Base-by-base conservation (phyloP, 1,140 invertebrate genomes). In the Drosophila jambulina region DNA sequence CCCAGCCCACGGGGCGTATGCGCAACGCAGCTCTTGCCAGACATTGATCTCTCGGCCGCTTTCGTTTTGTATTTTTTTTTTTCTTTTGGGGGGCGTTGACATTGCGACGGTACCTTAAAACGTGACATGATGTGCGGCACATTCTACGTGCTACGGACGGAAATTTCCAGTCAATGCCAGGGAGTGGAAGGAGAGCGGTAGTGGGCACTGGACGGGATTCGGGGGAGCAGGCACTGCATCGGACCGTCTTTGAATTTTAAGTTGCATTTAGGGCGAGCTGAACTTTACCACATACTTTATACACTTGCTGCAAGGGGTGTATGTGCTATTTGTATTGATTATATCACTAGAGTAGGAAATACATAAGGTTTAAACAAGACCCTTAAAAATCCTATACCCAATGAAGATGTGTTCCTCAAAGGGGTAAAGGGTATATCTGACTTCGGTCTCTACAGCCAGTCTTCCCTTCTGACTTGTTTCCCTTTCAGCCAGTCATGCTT, bases 111-210 rank as follows among this genome's bases (percentile, higher is more conserved):
- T 77, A 60, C 65, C 43, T 81, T 25, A 61, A 48, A 76, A 65
- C 80, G 80, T 82, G 80, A 75, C 75, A 69, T 62, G 80, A 65
- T 78, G 75, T 75, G 70, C 46, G 36, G 64, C 75, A 83, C 60
- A 79, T 82, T 82, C 78, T 80, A 76, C 78, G 78, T 81, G 78
- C 71, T 42, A 32, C 62, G 62, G 45, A 36, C 62, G 70, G 53
- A 70, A 63, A 68, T 80, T 67, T 79, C 61, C 57, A 77, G 58
- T 75, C 70, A 51, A 75, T 48, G 54, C 64, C 67, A 57, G 21
- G 32, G 15, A 8, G 45, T 17, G 34, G 21, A 13, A 21, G 15
- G 36, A 19, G n/a, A 27, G 43, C 12, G 23, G 23, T 2, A 48
- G 23, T 19, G 42, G 19, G 42, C 15, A 46, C 48, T 51, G 57